Evolutionary conservation across 23 tunicate species (phyloP).

Genomic region (Ascidia mentula): DNA sequence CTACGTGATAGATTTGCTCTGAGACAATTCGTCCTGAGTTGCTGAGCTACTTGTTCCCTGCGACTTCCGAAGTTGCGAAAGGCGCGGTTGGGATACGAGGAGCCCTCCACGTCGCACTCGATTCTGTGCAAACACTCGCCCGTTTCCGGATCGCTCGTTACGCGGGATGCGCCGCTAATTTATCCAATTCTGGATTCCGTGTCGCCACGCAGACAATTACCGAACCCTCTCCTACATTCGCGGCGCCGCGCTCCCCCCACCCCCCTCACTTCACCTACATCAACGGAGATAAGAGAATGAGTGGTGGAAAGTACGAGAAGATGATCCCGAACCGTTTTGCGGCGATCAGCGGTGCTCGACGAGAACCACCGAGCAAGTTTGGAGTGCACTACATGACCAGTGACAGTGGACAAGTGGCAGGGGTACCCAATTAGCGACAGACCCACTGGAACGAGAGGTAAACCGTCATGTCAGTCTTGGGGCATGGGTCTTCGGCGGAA

Average conservation of each 20-base stretch:
- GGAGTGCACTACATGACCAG: slow-evolving; percentile 7
- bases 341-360: neutral
- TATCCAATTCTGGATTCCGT: neutral
- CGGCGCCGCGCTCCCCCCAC: neutral
- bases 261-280: neutral
- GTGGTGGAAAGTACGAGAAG: slow-evolving; percentile 11
- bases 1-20: too few species aligned
- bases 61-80: slow-evolving; percentile 11
- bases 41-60: neutral
- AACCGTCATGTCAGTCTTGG: too few species aligned
- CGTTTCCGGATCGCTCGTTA: slow-evolving; percentile 45
- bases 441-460: neutral
- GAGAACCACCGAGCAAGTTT: neutral
- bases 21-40: too few species aligned
- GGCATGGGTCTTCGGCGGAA: neutral
- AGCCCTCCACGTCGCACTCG: neutral
- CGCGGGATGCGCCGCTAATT: slow-evolving; percentile 9
- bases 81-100: slow-evolving; percentile 1
- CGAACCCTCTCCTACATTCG: neutral
- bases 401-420: slow-evolving; percentile 9
- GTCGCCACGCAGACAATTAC: slow-evolving; percentile 7
- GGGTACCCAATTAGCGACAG: slow-evolving; percentile 1
- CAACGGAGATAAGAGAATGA: slow-evolving; percentile 2
- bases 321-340: neutral
- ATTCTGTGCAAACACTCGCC: slow-evolving; percentile 36